Base-by-base conservation (phyloP, 1,140 invertebrate genomes). In the Archegozetes longisetosus region DNA sequence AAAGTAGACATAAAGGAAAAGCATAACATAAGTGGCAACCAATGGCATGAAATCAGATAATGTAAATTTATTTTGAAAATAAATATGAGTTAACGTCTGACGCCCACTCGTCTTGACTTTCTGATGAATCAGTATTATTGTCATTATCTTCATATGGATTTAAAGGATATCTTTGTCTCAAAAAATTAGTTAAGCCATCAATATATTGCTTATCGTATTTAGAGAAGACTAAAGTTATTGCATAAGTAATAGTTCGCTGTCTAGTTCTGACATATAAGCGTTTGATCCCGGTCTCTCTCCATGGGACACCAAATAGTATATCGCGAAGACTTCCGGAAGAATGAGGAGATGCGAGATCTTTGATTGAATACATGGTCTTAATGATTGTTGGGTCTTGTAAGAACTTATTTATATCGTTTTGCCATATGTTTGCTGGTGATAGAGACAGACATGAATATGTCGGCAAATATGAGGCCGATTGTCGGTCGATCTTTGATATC, bases 1-100 rank as follows among this genome's bases (percentile, higher is more conserved):
- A 70, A 94, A 97, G 68, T 94, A 95, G 2, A 95, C 82, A 68
- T 94, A 96, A 3, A 90, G 73, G 70, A 94, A 92, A 13, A 95
- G 74, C 17, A 87, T 76, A 17, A 88, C 70, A 66, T 95, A 94
- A 9, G 86, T 84, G 58, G 88, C 80, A 23, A 82, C 77, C 0
- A 96, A 70, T 0, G 88, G 88, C 47, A 91, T 78, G 61, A 92
- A 81, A 69, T 95, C 88, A 65, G 82, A 80, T 63, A 88, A 83
- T 68, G 88, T 86, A 63, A 89, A 86, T 69, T 87, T 82, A 52
- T 84, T 84, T 51, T 88, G 85, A 73, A 88, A 92, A 69, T 88
- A 83, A 50, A 92, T 82, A 53, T 89, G 80, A 0, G 84, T 40
- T 40, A 40, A 40, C 17, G 32, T 40, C 32, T 40, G 32, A n/a